Evolutionary conservation across 2,888 invertebrate genomes (phyloP).

Genomic region (Microctonus hyperodae): DNA sequence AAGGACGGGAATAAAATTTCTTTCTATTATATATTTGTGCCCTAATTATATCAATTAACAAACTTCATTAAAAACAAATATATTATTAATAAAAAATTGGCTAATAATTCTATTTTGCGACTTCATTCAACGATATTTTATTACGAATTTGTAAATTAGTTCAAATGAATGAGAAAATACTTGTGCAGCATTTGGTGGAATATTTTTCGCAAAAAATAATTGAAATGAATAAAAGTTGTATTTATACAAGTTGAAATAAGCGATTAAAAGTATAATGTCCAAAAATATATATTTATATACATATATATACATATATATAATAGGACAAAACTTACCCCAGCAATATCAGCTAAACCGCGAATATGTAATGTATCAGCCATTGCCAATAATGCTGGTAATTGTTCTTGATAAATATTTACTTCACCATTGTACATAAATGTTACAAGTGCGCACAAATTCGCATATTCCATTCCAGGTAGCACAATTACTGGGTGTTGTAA

Average conservation of each 20-base stretch:
- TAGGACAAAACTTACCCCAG: conserved; percentile 68
- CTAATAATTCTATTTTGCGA: conserved; percentile 8
- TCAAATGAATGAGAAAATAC: background rate
- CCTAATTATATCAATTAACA: background rate
- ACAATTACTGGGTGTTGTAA: conserved; percentile 77
- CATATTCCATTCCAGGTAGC: conserved; percentile 73
- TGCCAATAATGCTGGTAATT: conserved; percentile 77
- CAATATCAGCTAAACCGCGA: conserved; percentile 82
- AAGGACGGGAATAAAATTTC: too few relatives aligned
- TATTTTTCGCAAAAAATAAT: background rate
- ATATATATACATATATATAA: background rate
- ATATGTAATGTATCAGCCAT: conserved; percentile 83
- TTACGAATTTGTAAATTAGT: background rate
- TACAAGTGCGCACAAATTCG: conserved; percentile 78
- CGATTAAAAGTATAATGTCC: background rate
- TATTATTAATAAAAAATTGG: background rate
- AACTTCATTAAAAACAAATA: background rate
- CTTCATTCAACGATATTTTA: conserved; percentile 4
- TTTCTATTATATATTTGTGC: too few relatives aligned
- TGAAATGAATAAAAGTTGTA: background rate
- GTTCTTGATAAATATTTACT: conserved; percentile 82
- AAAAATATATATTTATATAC: background rate
- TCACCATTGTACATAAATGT: conserved; percentile 90
- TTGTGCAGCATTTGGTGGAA: background rate
- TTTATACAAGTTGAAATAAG: background rate